Percentiles rank a stretch among this genome's conserved stretches.
Evolutionary conservation across 1,140 invertebrate genomes (phyloP).

Genomic region (Sycobia sp.): DNA sequence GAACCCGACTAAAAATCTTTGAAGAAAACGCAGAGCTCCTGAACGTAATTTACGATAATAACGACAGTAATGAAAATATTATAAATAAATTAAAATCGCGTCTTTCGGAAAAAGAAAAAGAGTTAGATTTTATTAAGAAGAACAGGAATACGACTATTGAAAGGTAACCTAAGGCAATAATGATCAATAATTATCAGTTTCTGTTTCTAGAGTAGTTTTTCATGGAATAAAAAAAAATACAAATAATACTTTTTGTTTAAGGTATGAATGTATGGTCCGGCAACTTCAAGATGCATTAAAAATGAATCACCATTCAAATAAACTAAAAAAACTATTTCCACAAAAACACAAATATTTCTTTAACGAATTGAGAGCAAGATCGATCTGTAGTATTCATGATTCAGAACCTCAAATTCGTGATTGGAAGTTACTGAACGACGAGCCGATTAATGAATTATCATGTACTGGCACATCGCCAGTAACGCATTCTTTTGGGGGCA

Average conservation of each 20-base stretch:
- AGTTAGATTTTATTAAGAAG: conserved; percentile 41
- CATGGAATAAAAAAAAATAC: too few relatives aligned
- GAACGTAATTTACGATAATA: conserved; percentile 38
- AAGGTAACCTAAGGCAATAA: conserved; percentile 35
- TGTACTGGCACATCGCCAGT: background rate
- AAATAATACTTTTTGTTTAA: background rate
- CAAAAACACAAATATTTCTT: conserved; percentile 5
- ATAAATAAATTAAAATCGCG: conserved; percentile 41
- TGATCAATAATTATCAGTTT: background rate
- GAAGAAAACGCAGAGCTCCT: conserved; percentile 43
- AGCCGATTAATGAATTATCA: background rate
- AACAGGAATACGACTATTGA: conserved; percentile 41
- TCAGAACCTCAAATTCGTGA: background rate
- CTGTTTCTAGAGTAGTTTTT: background rate
- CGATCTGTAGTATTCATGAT: background rate
- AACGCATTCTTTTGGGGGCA: background rate
- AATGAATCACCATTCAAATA: background rate
- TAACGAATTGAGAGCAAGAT: background rate
- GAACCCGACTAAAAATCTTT: conserved; percentile 37
- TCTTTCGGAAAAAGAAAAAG: conserved; percentile 41
- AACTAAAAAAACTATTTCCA: conserved; percentile 1
- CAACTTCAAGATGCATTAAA: conserved; percentile 19
- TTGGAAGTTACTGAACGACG: background rate
- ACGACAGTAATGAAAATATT: conserved; percentile 38
- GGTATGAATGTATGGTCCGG: conserved; percentile 29